Evolutionary conservation across 2,888 invertebrate genomes (phyloP).

Genomic region (Drosophila imparisetae): DNA sequence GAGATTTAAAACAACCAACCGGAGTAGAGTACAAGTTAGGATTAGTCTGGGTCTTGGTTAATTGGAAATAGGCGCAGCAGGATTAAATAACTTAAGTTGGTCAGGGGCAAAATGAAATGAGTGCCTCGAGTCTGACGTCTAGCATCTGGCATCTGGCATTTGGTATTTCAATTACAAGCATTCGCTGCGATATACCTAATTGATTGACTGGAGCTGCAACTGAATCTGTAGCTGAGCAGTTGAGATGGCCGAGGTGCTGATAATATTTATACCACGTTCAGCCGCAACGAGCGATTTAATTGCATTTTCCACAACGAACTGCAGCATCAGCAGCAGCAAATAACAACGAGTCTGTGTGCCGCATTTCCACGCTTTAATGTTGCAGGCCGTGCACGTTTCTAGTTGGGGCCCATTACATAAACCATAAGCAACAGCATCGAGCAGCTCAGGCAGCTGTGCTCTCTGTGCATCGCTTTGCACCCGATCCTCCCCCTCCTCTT

Average conservation of each 20-base stretch:
- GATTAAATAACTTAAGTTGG: conserved; percentile 52
- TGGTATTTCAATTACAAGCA: conserved; percentile 72
- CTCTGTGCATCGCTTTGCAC: not conserved
- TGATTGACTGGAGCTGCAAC: conserved; percentile 60
- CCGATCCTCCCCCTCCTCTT: not conserved
- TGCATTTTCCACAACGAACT: conserved; percentile 65
- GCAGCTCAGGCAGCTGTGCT: conserved; percentile 25
- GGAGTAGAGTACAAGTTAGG: not conserved
- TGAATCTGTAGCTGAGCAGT: conserved; percentile 2
- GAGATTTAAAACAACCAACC: not conserved
- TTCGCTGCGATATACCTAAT: conserved; percentile 67
- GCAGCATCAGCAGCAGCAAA: conserved; percentile 33
- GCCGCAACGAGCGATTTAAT: conserved; percentile 66
- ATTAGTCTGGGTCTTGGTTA: conserved; percentile 9
- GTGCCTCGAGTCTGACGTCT: conserved; percentile 9
- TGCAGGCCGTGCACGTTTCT: conserved; percentile 59
- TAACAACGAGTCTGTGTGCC: conserved; percentile 1
- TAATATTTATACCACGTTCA: conserved; percentile 69
- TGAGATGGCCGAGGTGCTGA: conserved; percentile 61
- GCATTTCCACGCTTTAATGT: conserved; percentile 66
- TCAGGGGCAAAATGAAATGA: conserved; percentile 35
- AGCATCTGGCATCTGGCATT: conserved; percentile 35
- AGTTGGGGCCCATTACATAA: conserved; percentile 61
- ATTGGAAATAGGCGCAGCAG: conserved; percentile 4
- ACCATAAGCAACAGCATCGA: conserved; percentile 62